Evolutionary conservation across 1,140 invertebrate genomes (phyloP).

Genomic region (Drosophila busckii): DNA sequence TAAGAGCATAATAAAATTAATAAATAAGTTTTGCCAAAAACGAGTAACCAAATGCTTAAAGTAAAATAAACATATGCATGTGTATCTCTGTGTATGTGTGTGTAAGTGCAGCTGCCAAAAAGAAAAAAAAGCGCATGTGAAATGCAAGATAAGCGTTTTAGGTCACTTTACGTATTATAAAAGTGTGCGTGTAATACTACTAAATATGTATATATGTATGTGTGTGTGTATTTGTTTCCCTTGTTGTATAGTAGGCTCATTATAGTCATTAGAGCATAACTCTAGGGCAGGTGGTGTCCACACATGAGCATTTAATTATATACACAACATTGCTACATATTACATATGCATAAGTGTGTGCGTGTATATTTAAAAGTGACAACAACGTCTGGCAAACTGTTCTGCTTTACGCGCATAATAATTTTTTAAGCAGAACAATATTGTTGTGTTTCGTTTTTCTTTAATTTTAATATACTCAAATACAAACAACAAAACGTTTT

Average conservation of each 20-base stretch:
- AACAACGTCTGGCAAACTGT: constrained; percentile 36
- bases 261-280: constrained; percentile 67
- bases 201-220: constrained; percentile 1
- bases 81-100: constrained; percentile 22
- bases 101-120: constrained; percentile 51
- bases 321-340: constrained; percentile 14
- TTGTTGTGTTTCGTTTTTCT: no score
- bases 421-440: constrained; percentile 29
- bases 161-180: constrained; percentile 44
- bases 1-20: no score
- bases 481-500: constrained; percentile 30
- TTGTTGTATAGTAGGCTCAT: constrained; percentile 35
- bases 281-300: constrained; percentile 68
- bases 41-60: no score
- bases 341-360: not conserved
- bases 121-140: constrained; percentile 46
- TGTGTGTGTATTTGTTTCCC: constrained; percentile 29
- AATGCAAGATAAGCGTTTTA: constrained; percentile 40
- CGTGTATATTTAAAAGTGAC: constrained; percentile 24
- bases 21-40: no score
- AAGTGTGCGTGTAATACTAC: constrained; percentile 15
- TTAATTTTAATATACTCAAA: no score
- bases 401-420: constrained; percentile 36
- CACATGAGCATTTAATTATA: constrained; percentile 62
- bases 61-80: constrained; percentile 16